These are phyloP conservation scores for Triplophysa rosa DNA, from an alignment of 2,113 vertebrate species.

Conservation along the genomic window DNA sequence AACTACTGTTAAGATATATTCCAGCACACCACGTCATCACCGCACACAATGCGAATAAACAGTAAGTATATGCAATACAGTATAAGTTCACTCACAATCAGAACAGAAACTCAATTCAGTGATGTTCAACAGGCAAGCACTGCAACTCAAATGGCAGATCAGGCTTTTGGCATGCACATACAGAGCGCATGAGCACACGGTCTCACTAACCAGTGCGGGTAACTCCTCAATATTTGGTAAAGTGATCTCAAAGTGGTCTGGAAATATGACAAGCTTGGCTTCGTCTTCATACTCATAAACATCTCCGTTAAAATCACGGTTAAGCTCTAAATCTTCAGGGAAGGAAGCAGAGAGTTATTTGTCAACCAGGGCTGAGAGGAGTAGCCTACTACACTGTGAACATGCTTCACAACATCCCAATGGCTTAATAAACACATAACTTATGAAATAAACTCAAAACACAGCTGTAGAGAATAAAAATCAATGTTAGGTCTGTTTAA, in stretches of 20 bases:
- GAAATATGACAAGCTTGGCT: conserved; percentile 97
- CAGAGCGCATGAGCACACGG: conserved; percentile 51
- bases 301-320: conserved; percentile 87
- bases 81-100: neutral
- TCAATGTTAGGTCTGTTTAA: neutral
- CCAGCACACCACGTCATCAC: conserved; percentile 11
- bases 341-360: conserved; percentile 49
- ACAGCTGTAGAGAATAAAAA: neutral
- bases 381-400: conserved; percentile 47
- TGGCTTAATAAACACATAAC: neutral
- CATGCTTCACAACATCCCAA: neutral
- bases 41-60: neutral
- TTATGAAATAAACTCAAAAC: conserved; percentile 27
- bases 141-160: conserved; percentile 36
- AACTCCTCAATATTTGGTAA: conserved; percentile 99
- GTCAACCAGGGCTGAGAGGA: conserved; percentile 48
- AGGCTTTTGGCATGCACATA: conserved; percentile 53
- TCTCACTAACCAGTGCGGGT: conserved; percentile 94
- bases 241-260: conserved; percentile 97
- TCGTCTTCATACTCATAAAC: conserved; percentile 97
- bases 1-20: neutral
- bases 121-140: conserved; percentile 22
- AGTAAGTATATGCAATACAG: neutral
- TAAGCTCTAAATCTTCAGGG: conserved; percentile 91
- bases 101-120: neutral